These are phyloP conservation scores for Axis porcinus DNA, from an alignment of 2,113 vertebrate genomes.

Conservation along the genomic window DNA sequence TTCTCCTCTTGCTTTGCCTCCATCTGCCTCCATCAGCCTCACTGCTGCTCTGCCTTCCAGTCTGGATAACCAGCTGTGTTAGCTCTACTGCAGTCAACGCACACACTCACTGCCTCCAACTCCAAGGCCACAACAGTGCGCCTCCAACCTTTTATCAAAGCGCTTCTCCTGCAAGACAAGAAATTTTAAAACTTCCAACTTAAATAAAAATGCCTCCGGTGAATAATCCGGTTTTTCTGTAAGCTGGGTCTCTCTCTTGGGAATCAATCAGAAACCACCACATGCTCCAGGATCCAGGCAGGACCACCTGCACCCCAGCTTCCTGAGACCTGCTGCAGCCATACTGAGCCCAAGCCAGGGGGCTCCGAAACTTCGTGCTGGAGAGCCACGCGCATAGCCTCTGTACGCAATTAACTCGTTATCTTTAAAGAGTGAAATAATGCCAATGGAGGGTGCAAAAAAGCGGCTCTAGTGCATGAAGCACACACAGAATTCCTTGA, in stretches of 20 bases:
- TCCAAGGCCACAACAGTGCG: neutral
- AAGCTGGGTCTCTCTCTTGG: neutral
- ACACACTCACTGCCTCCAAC: neutral
- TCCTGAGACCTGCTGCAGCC: neutral
- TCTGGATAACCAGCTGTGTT: neutral
- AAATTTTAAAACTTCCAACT: neutral
- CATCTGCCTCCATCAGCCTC: neutral
- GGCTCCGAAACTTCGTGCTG: no score
- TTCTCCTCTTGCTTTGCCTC: neutral
- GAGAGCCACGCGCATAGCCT: fast-evolving
- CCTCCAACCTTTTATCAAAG: neutral
- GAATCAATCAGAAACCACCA: neutral
- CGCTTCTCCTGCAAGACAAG: neutral
- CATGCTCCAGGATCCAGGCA: neutral
- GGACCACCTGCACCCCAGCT: neutral
- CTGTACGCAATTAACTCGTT: neutral
- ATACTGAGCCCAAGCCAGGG: fast-evolving
- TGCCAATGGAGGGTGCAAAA: neutral
- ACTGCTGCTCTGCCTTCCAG: neutral
- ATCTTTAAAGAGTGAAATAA: neutral
- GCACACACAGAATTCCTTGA: neutral
- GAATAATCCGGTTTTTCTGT: neutral
- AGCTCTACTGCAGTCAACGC: neutral
- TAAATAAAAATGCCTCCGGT: neutral
- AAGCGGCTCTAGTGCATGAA: neutral